Conservation (phyloP, 2,113 vertebrate species). For the Syngnathus typhle region DNA sequence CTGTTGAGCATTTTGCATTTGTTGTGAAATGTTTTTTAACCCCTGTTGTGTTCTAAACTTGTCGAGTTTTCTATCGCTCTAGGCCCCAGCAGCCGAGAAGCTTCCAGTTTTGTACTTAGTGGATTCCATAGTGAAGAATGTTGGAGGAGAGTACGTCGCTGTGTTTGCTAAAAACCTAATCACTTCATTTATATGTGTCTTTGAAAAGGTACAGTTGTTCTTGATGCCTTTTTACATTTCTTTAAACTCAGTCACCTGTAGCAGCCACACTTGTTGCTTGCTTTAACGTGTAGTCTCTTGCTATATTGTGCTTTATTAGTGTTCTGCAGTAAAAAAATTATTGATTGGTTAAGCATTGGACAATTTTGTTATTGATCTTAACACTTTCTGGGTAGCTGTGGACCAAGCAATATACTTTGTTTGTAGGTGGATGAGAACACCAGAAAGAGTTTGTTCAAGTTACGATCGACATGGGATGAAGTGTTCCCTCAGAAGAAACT, state of each 20-base stretch:
- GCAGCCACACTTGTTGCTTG: slow-evolving; percentile 40
- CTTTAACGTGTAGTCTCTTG: slow-evolving; percentile 28
- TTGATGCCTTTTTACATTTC: slow-evolving; percentile 29
- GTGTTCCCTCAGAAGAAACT: slow-evolving; percentile 96
- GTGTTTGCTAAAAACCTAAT: slow-evolving; percentile 99
- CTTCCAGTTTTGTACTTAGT: slow-evolving; percentile 99
- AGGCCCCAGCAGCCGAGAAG: slow-evolving; percentile 94
- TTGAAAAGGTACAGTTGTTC: slow-evolving; percentile 96
- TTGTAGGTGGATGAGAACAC: slow-evolving; percentile 98
- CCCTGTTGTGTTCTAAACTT: slow-evolving; percentile 89
- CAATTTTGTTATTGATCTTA: not conserved
- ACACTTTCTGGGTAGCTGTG: slow-evolving; percentile 7
- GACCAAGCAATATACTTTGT: slow-evolving; percentile 82
- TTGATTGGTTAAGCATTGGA: not conserved
- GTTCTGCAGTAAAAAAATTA: slow-evolving; percentile 28
- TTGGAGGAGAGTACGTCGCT: slow-evolving; percentile 97
- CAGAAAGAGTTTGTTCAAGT: slow-evolving; percentile 98
- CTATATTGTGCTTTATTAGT: slow-evolving; percentile 24
- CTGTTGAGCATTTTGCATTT: slow-evolving; percentile 5
- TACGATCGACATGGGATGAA: slow-evolving; percentile 97
- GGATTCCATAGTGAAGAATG: slow-evolving; percentile 99
- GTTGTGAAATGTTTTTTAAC: slow-evolving; percentile 66
- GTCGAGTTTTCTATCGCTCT: slow-evolving; percentile 96
- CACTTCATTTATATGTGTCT: slow-evolving; percentile 99
- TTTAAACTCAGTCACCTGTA: slow-evolving; percentile 16